Percentiles rank a stretch among this genome's conserved stretches.
These are phyloP conservation scores for Hirundichthys speculiger DNA, from an alignment of 2,113 vertebrate genomes.

Conservation along the genomic window DNA sequence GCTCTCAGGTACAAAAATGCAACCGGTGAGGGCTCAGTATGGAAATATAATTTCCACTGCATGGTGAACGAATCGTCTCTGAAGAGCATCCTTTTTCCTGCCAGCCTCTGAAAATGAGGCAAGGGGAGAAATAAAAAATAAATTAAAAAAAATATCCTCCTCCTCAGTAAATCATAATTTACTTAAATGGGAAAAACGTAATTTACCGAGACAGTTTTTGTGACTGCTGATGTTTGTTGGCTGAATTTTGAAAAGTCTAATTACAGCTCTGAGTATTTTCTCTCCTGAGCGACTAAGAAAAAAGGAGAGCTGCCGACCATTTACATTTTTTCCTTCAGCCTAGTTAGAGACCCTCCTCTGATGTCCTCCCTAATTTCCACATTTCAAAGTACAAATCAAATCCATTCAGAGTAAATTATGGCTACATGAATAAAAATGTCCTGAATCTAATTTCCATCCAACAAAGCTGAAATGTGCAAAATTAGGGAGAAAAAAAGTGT, in stretches of 20 bases:
- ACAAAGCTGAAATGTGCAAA: constrained; percentile 3
- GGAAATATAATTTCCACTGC: constrained; percentile 61
- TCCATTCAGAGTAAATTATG: constrained; percentile 14
- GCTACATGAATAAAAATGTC: background rate
- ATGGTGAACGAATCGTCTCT: constrained; percentile 33
- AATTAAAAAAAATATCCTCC: background rate
- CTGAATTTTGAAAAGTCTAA: too few species aligned
- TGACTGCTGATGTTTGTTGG: background rate
- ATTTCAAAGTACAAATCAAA: constrained; percentile 11
- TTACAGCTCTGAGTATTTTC: constrained; percentile 8
- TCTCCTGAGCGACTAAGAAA: background rate
- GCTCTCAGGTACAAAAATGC: constrained; percentile 41
- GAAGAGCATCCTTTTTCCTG: constrained; percentile 38
- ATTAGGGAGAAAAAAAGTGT: background rate
- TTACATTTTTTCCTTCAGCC: background rate
- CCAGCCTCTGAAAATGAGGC: constrained; percentile 9
- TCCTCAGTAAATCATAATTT: background rate
- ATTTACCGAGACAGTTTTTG: too few species aligned
- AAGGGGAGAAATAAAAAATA: background rate
- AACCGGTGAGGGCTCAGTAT: constrained; percentile 21
- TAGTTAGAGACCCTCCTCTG: background rate
- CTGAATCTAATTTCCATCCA: constrained; percentile 5
- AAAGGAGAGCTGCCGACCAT: background rate
- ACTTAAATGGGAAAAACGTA: background rate
- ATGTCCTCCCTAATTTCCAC: background rate